Conservation (phyloP, 2,797 vertebrate species). For the Rhinella marina region DNA sequence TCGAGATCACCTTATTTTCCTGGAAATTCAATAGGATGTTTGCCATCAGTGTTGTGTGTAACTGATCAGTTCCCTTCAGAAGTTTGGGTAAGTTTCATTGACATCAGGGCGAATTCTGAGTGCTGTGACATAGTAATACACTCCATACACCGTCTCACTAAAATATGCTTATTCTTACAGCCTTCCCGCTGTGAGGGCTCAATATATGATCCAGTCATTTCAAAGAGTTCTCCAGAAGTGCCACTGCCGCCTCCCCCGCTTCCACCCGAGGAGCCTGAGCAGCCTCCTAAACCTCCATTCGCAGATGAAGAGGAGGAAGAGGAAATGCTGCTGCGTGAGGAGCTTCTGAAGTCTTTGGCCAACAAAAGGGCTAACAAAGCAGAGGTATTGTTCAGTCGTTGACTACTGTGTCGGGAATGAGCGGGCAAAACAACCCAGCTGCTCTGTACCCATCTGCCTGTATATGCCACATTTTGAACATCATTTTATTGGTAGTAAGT, state of each 20-base stretch:
- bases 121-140: neutral
- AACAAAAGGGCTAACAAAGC: conserved; percentile 82
- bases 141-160: neutral
- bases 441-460: too few species aligned
- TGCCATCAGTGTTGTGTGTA: conserved; percentile 50
- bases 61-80: conserved; percentile 37
- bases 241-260: conserved; percentile 87
- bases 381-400: conserved; percentile 75
- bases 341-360: conserved; percentile 92
- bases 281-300: conserved; percentile 93
- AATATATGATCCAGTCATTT: conserved; percentile 73
- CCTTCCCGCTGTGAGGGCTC: neutral
- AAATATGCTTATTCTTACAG: conserved; percentile 41
- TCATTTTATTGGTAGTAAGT: neutral
- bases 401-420: neutral
- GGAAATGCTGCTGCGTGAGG: conserved; percentile 96
- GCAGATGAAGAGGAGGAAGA: conserved; percentile 97
- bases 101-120: neutral
- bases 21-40: neutral
- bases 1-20: conserved; percentile 18
- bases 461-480: neutral
- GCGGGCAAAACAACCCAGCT: neutral
- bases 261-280: conserved; percentile 87
- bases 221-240: conserved; percentile 70
- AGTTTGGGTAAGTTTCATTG: conserved; percentile 37